These are phyloP conservation scores for Knipowitschia caucasica DNA, from an alignment of 2,797 vertebrate species.

Conservation along the genomic window DNA sequence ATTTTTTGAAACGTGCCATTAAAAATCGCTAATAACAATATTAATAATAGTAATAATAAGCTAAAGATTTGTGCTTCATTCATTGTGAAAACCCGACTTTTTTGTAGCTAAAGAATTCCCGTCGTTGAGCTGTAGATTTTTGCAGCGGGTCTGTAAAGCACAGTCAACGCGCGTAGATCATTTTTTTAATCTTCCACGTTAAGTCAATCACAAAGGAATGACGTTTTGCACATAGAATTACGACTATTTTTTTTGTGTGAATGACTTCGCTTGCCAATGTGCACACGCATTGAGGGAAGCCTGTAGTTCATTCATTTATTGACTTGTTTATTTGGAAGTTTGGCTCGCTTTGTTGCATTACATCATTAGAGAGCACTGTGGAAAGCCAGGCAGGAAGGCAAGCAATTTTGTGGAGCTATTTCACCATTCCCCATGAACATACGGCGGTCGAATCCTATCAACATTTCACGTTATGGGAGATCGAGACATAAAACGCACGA, in stretches of 20 bases:
- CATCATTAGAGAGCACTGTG: constrained; percentile 31
- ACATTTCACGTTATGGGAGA: constrained; percentile 98
- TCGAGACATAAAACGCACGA: constrained; percentile 98
- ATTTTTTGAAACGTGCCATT: constrained; percentile 64
- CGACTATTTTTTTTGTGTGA: constrained; percentile 30
- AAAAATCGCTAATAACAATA: constrained; percentile 48
- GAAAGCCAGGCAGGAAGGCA: constrained; percentile 33
- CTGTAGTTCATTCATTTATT: neutral
- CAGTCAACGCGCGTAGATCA: neutral
- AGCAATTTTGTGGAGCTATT: constrained; percentile 60
- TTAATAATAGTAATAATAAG: no score
- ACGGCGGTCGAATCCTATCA: constrained; percentile 99
- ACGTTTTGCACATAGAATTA: constrained; percentile 28
- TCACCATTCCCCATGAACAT: constrained; percentile 97
- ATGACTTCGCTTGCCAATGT: constrained; percentile 19
- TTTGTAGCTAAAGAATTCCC: constrained; percentile 30
- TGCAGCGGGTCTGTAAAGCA: constrained; percentile 27
- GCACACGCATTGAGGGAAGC: constrained; percentile 1
- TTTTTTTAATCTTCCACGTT: constrained; percentile 19
- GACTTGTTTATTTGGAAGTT: neutral
- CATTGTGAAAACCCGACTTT: constrained; percentile 53
- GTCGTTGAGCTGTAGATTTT: neutral
- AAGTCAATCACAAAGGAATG: constrained; percentile 46
- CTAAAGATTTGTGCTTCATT: constrained; percentile 54
- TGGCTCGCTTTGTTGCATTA: constrained; percentile 16